A percentile compares a stretch with the other conserved stretches of the same genome.
These are phyloP conservation scores for Myodes glareolus DNA, from an alignment of 2,113 vertebrate genomes.

Conservation along the genomic window DNA sequence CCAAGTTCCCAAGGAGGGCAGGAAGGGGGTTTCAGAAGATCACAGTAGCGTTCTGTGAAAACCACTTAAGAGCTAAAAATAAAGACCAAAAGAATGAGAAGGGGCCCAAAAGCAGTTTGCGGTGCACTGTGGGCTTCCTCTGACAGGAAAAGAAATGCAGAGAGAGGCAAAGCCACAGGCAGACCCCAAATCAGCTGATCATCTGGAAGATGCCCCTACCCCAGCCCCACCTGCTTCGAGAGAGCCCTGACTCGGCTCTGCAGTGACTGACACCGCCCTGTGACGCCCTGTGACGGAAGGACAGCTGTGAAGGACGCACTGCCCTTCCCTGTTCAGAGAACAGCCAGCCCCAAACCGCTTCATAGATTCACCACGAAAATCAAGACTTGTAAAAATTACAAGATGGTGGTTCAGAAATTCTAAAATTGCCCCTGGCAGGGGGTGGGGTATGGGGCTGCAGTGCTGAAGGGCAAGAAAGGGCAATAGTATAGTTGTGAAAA, in stretches of 20 bases:
- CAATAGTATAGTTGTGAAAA: not conserved
- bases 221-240: not conserved
- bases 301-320: not conserved
- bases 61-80: not conserved
- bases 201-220: not conserved
- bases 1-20: too few species aligned
- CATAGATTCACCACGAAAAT: not conserved
- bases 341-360: constrained; percentile 13
- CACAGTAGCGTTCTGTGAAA: not conserved
- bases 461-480: not conserved
- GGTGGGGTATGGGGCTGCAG: not conserved
- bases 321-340: not conserved
- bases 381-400: not conserved
- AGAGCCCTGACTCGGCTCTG: not conserved
- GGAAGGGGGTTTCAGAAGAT: not conserved
- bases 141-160: not conserved
- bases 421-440: not conserved
- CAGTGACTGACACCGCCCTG: not conserved
- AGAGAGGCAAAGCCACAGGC: too few species aligned
- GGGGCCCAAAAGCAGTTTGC: not conserved
- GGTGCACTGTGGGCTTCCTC: not conserved
- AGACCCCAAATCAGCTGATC: not conserved
- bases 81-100: not conserved
- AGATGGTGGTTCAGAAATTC: not conserved
- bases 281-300: not conserved